Evolutionary conservation across 1,140 invertebrate genomes (phyloP), one percentile per base, ranked within the genome.

Genomic region (Brachionus koreanus): DNA sequence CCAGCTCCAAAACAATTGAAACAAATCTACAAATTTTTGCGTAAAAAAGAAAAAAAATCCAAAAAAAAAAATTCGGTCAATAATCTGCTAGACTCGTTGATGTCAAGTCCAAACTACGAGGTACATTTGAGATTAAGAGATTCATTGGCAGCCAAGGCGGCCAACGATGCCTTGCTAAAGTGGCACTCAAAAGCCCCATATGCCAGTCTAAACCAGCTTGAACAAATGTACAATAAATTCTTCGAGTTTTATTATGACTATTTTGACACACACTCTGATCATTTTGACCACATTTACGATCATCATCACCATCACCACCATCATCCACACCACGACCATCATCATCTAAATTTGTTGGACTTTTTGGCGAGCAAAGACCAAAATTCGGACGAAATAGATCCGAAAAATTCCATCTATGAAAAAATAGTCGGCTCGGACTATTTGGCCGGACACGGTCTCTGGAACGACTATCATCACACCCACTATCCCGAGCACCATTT

Each of bases 201-300:
- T 65, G 49, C 76, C 7, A 61, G 29, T 39, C 23, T 79, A 0
- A 37, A 79, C 35, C 23, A 79, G 19, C 39, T 79, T 5, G 76
- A 79, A 79, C 13, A 65, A 35, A 79, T 79, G 76, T 79, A 79
- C 33, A 57, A 79, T 33, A 79, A 79, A 65, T 79, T 79, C 9
- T 79, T 61, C 25, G 76, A 57, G 12, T 79, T 79, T 43, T 79
- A 79, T 12, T 79, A 79, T 65, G 76, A 79, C 13, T 65, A 61
- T 42, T 61, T 79, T 61, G 49, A 79, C 16, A 39, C 29, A 3
- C n/a, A 79, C 9, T 79, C 35, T 61, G 16, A 46, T 35, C 42
- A 76, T 33, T 76, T 29, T 76, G 16, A 25, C 19, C n/a, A 42
- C 7, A 3, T 5, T 43, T 42, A 23, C 39, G 23, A 33, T 35